Percentiles rank a stretch among this genome's conserved stretches.
phyloP scores from a whole-genome alignment of 2,113 vertebrate species.

The Paralichthys olivaceus region DNA sequence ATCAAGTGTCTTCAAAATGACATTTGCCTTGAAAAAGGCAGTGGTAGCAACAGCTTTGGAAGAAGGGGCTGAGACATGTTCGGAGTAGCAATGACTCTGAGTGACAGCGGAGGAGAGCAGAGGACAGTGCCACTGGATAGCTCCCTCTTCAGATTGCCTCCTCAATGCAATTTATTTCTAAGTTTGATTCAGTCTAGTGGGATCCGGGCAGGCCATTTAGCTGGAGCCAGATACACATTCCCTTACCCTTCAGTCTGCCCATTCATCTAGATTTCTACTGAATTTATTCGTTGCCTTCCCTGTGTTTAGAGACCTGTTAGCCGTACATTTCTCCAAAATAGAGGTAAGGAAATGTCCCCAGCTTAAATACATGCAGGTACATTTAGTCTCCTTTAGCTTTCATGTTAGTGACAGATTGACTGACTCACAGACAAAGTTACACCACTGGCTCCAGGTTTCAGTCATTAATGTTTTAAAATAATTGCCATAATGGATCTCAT shows the following conservation, averaged over 20 bases:
- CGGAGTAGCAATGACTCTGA: slow-evolving; percentile 56
- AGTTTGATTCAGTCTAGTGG: slow-evolving; percentile 50
- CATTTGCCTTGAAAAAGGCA: slow-evolving; percentile 51
- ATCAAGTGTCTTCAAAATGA: slow-evolving; percentile 48
- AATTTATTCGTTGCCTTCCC: slow-evolving; percentile 33
- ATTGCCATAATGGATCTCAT: neutral
- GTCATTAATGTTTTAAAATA: neutral
- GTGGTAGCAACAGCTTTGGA: slow-evolving; percentile 22
- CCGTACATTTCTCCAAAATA: slow-evolving; percentile 1
- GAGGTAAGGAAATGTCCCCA: slow-evolving; percentile 20
- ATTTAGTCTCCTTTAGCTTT: slow-evolving; percentile 20
- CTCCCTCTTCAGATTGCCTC: slow-evolving; percentile 53
- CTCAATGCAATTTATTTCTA: slow-evolving; percentile 50
- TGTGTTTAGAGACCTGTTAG: slow-evolving; percentile 38
- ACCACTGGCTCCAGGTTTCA: neutral
- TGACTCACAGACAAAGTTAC: neutral
- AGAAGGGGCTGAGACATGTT: slow-evolving; percentile 47
- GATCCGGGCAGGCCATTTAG: slow-evolving; percentile 37
- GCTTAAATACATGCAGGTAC: too few species aligned
- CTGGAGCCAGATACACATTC: slow-evolving; percentile 25
- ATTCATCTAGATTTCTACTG: slow-evolving; percentile 46
- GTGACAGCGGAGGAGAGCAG: slow-evolving; percentile 32
- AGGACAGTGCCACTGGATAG: slow-evolving; percentile 28
- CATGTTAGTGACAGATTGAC: slow-evolving; percentile 2
- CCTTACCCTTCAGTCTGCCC: slow-evolving; percentile 30